Conservation (phyloP, 2,797 vertebrate species). For the Tadarida brasiliensis region DNA sequence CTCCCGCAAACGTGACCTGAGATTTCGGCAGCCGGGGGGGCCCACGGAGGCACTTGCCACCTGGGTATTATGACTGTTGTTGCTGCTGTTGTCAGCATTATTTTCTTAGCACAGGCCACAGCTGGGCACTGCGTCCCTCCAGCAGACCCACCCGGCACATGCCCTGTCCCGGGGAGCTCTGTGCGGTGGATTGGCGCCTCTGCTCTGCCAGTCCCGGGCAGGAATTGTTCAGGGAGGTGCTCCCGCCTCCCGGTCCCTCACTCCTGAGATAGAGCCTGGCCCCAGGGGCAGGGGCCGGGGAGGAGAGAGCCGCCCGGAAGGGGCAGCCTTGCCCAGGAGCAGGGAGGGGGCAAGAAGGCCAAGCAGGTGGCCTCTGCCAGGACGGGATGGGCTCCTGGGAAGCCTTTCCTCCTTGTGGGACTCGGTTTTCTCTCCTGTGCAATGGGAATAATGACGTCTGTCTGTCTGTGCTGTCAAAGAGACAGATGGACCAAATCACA, state of each 20-base stretch:
- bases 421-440: neutral
- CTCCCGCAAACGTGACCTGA: rapidly evolving
- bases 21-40: neutral
- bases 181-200: rapidly evolving
- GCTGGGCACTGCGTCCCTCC: rapidly evolving
- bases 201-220: rapidly evolving
- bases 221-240: neutral
- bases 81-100: rapidly evolving
- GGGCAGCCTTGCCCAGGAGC: rapidly evolving
- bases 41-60: rapidly evolving
- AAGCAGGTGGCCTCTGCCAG: rapidly evolving
- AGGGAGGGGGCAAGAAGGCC: rapidly evolving
- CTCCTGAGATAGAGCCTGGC: neutral
- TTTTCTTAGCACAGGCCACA: rapidly evolving
- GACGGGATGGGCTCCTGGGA: rapidly evolving
- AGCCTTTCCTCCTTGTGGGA: neutral
- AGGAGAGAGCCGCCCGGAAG: too few species aligned
- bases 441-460: rapidly evolving
- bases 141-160: rapidly evolving
- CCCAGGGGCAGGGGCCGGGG: rapidly evolving
- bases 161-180: neutral
- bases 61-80: rapidly evolving
- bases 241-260: too few species aligned
- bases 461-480: rapidly evolving
- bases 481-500: rapidly evolving